These are phyloP conservation scores for Adoxophyes honmai DNA, from an alignment of 1,140 invertebrate genomes.

Conservation along the genomic window DNA sequence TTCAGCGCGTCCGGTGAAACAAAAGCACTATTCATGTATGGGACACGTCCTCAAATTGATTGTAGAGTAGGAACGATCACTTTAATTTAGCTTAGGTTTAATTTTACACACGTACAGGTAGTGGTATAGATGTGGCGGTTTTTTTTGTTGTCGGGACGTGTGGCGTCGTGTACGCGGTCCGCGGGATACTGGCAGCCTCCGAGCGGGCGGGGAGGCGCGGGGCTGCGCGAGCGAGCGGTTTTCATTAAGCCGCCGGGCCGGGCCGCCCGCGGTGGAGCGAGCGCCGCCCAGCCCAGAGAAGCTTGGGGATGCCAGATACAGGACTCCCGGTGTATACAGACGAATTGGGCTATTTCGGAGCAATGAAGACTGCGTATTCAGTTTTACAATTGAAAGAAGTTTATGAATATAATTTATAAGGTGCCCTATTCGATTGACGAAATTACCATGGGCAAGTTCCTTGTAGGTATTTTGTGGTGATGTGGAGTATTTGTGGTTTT, in stretches of 20 bases:
- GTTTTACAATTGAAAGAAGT: too few species aligned
- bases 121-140: constrained; percentile 20
- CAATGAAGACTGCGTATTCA: too few species aligned
- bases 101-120: constrained; percentile 27
- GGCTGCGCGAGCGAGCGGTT: constrained; percentile 61
- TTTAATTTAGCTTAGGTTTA: constrained; percentile 28
- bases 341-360: too few species aligned
- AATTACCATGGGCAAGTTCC: too few species aligned
- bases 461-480: too few species aligned
- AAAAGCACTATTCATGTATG: constrained; percentile 40
- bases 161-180: constrained; percentile 55
- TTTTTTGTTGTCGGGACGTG: constrained; percentile 37
- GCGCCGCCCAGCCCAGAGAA: constrained; percentile 44
- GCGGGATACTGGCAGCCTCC: constrained; percentile 71
- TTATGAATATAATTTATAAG: too few species aligned
- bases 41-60: constrained; percentile 42
- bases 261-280: constrained; percentile 44
- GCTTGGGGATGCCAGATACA: neutral
- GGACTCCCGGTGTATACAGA: too few species aligned
- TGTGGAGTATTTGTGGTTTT: too few species aligned
- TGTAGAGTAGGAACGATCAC: constrained; percentile 33
- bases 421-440: too few species aligned
- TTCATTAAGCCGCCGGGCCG: constrained; percentile 54
- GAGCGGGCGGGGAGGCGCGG: constrained; percentile 42
- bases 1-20: constrained; percentile 32